phyloP scores from a whole-genome alignment of 2,797 vertebrate genomes.

The Choloepus didactylus region DNA sequence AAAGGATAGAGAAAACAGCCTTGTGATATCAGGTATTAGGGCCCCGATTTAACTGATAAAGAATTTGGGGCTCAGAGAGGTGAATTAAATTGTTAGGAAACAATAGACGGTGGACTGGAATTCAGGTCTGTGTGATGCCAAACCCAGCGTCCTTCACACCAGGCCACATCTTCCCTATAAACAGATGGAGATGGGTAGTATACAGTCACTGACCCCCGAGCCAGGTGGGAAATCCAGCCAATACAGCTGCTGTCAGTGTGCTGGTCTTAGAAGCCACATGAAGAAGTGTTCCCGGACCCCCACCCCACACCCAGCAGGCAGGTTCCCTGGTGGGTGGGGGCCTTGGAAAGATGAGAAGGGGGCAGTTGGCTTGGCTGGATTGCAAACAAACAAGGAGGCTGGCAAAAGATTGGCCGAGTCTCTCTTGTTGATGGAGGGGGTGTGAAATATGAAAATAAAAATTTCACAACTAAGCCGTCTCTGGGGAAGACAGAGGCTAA shows the following conservation, averaged over 20 bases:
- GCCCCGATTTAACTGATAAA: background rate
- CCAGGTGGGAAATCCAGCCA: background rate
- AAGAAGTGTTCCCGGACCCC: background rate
- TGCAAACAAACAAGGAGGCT: slow-evolving; percentile 39
- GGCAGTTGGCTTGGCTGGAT: slow-evolving; percentile 52
- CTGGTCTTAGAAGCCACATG: slow-evolving; percentile 32
- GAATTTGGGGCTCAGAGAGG: background rate
- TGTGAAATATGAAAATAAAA: slow-evolving; percentile 74
- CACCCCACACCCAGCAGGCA: background rate
- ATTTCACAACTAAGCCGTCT: slow-evolving; percentile 70
- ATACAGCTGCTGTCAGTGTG: background rate
- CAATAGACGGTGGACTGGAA: background rate
- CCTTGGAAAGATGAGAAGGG: slow-evolving; percentile 6
- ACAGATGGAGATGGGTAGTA: background rate
- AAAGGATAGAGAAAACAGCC: background rate
- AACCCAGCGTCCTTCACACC: background rate
- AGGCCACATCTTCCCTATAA: background rate
- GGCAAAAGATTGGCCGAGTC: slow-evolving; percentile 33
- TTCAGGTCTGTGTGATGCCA: background rate
- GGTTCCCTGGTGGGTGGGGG: slow-evolving; percentile 58
- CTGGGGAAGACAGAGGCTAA: slow-evolving; percentile 66
- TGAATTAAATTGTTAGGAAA: background rate
- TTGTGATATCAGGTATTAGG: background rate
- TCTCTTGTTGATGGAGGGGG: slow-evolving; percentile 54
- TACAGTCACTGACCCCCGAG: fast-evolving